phyloP scores from a whole-genome alignment of 2,888 invertebrate genomes.

The Buathra laborator region DNA sequence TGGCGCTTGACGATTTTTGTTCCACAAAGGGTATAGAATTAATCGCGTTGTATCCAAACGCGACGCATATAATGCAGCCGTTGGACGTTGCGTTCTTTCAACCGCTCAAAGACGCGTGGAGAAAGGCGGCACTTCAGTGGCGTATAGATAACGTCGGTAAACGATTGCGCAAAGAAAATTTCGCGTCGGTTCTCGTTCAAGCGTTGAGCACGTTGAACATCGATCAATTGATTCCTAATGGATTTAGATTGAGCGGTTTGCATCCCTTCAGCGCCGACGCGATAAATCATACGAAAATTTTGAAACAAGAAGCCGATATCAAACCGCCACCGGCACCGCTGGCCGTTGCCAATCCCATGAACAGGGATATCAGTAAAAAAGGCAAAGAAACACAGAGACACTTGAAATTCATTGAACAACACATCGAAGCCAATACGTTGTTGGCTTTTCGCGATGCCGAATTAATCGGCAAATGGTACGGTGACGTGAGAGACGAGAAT shows the following conservation, averaged over 20 bases:
- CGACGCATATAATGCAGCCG: constrained; percentile 68
- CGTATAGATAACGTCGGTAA: constrained; percentile 56
- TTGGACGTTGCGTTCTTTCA: constrained; percentile 67
- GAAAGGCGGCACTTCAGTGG: constrained; percentile 62
- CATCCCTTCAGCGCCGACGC: constrained; percentile 66
- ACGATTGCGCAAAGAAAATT: constrained; percentile 57
- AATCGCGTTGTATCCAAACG: constrained; percentile 67
- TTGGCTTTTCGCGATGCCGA: constrained; percentile 52
- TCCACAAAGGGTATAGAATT: constrained; percentile 60
- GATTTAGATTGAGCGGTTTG: constrained; percentile 58
- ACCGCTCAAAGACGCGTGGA: constrained; percentile 68
- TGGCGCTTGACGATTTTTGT: constrained; percentile 67
- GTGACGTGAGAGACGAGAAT: constrained; percentile 64
- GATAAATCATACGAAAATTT: constrained; percentile 30
- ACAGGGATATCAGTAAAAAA: constrained; percentile 6
- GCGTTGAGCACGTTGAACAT: constrained; percentile 49
- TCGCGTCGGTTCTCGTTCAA: constrained; percentile 48
- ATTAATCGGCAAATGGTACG: constrained; percentile 61
- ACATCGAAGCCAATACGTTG: constrained; percentile 48
- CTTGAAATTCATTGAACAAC: constrained; percentile 58
- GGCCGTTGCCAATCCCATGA: constrained; percentile 6
- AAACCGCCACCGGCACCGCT: background rate
- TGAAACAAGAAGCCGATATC: constrained; percentile 1
- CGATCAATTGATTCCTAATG: constrained; percentile 36
- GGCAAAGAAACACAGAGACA: constrained; percentile 44